Base-by-base conservation (phyloP, 2,113 vertebrate species). In the Macroglossus sobrinus region DNA sequence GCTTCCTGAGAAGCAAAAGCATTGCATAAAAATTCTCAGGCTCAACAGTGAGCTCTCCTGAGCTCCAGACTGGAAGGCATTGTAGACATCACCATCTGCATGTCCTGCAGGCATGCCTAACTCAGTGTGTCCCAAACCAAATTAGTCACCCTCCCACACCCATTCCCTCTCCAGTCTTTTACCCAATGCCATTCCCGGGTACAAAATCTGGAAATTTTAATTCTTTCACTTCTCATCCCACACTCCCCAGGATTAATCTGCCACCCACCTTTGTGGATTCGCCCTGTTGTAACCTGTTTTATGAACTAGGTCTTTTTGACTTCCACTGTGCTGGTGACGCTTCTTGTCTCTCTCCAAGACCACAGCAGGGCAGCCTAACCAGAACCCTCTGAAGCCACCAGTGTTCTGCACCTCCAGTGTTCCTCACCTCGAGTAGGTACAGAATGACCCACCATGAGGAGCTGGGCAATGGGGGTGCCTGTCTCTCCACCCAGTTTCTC, bases 11-110 rank as follows among this genome's bases (percentile, higher is more conserved):
- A 91, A 66, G 15, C 14, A 38, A 96, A 94, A 95, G 95, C 94
- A 96, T 85, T 47, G 88, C 75, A 96, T 93, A 93, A 91, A 95
- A 78, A 81, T 79, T 82, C 78, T 94, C 92, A 75, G 84, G 71
- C 88, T 92, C 30, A 1, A 43, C 84, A 64, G 92, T 79, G 88
- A 96, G 88, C 87, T 85, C 88, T 96, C 91, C 30, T 21, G 50
- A 79, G 76, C n/a, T 45, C 88, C 81, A 74, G 94, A 22, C 61
- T 64, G 84, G 57, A 88, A 96, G 95, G 95, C 91, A 88, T 91
- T 40, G 47, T 72, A 91, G 94, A 97, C 91, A 91, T 81, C 91
- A 95, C 97, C 95, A 91, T 97, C 97, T 95, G 96, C 22, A 76
- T 45, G 81, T 93, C 95, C 88, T 88, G 45, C 71, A 64, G 96